Conservation (phyloP, 2,113 vertebrate genomes). For the Epinephelus lanceolatus region DNA sequence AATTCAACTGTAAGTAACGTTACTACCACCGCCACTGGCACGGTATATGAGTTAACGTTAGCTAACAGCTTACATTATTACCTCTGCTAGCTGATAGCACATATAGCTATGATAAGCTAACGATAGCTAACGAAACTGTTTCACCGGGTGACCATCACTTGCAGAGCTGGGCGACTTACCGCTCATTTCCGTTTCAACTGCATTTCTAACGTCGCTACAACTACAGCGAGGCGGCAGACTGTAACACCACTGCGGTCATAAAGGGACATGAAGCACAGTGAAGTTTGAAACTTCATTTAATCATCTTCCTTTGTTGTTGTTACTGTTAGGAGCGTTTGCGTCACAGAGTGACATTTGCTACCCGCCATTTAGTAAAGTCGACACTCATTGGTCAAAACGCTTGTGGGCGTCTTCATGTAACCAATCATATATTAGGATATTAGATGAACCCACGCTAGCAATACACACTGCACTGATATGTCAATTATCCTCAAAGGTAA, state of each 20-base stretch:
- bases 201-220: background rate
- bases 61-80: background rate
- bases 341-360: constrained; percentile 29
- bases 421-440: constrained; percentile 62
- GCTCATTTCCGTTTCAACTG: constrained; percentile 34
- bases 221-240: no score
- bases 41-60: constrained; percentile 48
- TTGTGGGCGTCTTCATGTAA: constrained; percentile 9
- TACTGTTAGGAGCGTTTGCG: constrained; percentile 16
- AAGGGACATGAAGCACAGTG: background rate
- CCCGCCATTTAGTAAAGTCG: constrained; percentile 59
- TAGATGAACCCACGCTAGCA: background rate
- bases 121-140: constrained; percentile 28
- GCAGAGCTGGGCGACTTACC: constrained; percentile 54
- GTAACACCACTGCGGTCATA: background rate
- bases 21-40: background rate
- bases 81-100: no score
- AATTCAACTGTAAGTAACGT: background rate
- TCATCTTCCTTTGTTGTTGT: constrained; percentile 70
- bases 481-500: background rate
- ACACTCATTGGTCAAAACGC: constrained; percentile 57
- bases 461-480: background rate
- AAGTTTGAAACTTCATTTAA: constrained; percentile 63
- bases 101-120: constrained; percentile 29
- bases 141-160: constrained; percentile 34